A percentile compares a stretch with the other conserved stretches of the same genome.
phyloP scores from a whole-genome alignment of 2,113 vertebrate genomes.

The Mustela lutreola region DNA sequence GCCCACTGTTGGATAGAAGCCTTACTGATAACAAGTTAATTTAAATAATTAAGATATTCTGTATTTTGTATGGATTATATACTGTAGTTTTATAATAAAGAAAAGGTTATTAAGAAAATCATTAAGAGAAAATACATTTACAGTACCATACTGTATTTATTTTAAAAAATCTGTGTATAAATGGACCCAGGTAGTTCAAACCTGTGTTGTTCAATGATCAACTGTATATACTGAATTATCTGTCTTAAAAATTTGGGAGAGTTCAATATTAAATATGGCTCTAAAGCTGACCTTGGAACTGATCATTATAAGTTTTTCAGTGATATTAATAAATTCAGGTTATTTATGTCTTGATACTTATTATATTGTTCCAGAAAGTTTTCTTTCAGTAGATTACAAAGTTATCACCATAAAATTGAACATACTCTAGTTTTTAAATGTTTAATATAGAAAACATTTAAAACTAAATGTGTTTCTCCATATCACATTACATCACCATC shows the following conservation, averaged over 20 bases:
- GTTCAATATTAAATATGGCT: constrained; percentile 44
- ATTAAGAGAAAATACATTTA: background rate
- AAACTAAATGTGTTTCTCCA: constrained; percentile 52
- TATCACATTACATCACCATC: constrained; percentile 21
- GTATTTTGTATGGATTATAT: background rate
- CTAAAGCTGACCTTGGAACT: background rate
- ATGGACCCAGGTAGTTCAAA: background rate
- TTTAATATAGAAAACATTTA: constrained; percentile 17
- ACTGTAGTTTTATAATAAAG: background rate
- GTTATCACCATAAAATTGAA: background rate
- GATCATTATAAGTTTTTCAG: background rate
- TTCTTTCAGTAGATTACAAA: constrained; percentile 45
- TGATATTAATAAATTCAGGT: background rate
- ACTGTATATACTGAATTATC: background rate
- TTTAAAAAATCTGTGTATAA: background rate
- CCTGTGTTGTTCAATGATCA: background rate
- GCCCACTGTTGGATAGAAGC: background rate
- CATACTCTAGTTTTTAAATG: constrained; percentile 21
- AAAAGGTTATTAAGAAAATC: background rate
- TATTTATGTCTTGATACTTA: constrained; percentile 37
- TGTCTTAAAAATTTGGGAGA: background rate
- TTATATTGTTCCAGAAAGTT: background rate
- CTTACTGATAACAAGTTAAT: background rate
- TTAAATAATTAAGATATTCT: background rate
- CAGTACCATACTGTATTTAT: background rate